phyloP scores from a whole-genome alignment of 2,113 vertebrate genomes.

The Actenoides lindsayi region DNA sequence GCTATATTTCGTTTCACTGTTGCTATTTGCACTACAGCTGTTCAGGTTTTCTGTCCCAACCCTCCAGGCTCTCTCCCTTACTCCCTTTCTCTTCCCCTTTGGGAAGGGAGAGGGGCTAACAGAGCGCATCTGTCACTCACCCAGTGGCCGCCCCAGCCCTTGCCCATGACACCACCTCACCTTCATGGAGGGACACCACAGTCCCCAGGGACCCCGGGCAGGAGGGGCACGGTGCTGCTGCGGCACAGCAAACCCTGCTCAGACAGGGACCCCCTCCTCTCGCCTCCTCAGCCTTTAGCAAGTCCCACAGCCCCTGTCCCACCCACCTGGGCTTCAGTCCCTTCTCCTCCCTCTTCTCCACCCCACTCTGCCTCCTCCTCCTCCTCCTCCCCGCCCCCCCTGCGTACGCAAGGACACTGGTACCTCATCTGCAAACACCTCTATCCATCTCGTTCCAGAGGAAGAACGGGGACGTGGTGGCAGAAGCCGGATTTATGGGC shows the following conservation, averaged over 20 bases:
- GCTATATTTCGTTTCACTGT: too few relatives aligned
- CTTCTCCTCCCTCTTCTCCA: not conserved
- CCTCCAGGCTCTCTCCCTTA: too few relatives aligned
- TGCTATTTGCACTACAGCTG: too few relatives aligned
- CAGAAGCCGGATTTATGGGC: constrained; percentile 18
- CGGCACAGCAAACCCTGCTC: not conserved
- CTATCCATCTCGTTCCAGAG: not conserved
- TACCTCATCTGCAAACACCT: not conserved
- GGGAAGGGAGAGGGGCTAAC: too few relatives aligned
- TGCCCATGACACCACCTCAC: not conserved
- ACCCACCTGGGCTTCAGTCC: accelerated
- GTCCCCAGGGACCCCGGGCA: accelerated
- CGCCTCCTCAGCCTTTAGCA: not conserved
- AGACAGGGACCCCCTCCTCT: not conserved
- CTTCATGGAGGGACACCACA: accelerated
- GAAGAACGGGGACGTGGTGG: not conserved
- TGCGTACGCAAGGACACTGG: accelerated
- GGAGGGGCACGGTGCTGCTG: not conserved
- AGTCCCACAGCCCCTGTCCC: accelerated
- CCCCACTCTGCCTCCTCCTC: not conserved
- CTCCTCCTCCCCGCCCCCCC: not conserved
- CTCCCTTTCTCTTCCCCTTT: too few relatives aligned
- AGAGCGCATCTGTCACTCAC: too few relatives aligned
- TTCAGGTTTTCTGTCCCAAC: too few relatives aligned
- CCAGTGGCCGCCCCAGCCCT: too few relatives aligned